These are phyloP conservation scores for Andrena praecox DNA, from an alignment of 2,888 invertebrate genomes.

Conservation along the genomic window DNA sequence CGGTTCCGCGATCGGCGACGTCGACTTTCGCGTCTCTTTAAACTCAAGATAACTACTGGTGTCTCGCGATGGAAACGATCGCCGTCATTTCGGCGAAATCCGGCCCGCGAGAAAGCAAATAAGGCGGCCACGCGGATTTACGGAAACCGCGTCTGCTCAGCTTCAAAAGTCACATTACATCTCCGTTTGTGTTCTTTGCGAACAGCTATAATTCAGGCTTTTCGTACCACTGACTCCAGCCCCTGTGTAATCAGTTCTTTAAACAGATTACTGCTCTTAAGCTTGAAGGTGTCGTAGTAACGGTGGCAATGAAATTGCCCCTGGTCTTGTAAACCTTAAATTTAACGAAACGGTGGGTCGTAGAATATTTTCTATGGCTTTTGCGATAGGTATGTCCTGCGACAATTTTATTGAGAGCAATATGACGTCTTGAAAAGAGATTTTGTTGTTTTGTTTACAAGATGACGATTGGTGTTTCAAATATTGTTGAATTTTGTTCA, in stretches of 20 bases:
- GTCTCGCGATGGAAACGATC: slow-evolving; percentile 49
- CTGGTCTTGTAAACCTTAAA: no score
- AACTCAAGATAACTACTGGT: slow-evolving; percentile 39
- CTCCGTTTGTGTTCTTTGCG: slow-evolving; percentile 6
- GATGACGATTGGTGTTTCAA: no score
- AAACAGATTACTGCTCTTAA: neutral
- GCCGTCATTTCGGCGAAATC: slow-evolving; percentile 65
- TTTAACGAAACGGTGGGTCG: no score
- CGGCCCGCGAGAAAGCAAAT: slow-evolving; percentile 64
- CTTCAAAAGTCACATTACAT: slow-evolving; percentile 47
- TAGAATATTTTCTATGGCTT: no score
- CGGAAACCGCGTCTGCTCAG: slow-evolving; percentile 65
- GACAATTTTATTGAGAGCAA: no score
- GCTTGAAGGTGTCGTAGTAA: neutral
- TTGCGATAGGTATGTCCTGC: no score
- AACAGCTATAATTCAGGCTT: neutral
- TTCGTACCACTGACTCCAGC: slow-evolving; percentile 13
- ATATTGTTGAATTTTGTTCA: no score
- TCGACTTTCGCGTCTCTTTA: slow-evolving; percentile 29
- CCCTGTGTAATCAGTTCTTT: neutral
- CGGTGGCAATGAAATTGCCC: neutral
- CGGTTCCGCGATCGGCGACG: slow-evolving; percentile 47
- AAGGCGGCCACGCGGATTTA: slow-evolving; percentile 59
- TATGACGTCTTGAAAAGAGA: no score
- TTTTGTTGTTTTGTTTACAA: no score